Conservation (phyloP, 1,140 invertebrate species). For the Drosophila auraria region DNA sequence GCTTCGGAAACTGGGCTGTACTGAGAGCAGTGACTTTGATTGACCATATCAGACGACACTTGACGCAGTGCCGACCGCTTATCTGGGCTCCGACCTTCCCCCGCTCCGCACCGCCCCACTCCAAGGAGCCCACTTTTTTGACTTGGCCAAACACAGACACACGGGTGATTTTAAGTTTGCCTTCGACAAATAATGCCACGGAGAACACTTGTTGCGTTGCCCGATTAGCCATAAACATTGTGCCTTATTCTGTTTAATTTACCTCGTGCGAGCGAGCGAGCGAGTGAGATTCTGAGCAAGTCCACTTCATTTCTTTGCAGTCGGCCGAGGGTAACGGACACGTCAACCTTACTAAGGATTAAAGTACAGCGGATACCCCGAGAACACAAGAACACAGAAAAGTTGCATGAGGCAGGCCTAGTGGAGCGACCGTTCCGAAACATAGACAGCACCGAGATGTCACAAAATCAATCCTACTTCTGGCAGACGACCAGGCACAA, state of each 20-base stretch:
- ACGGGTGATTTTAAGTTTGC: conserved; percentile 45
- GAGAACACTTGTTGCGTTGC: conserved; percentile 59
- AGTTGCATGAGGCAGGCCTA: conserved; percentile 41
- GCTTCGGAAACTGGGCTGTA: conserved; percentile 17
- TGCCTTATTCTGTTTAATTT: conserved; percentile 20
- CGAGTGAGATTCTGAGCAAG: conserved; percentile 25
- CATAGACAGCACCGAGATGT: conserved; percentile 68
- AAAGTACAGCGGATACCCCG: conserved; percentile 5
- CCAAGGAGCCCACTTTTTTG: conserved; percentile 21
- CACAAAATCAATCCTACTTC: conserved; percentile 85
- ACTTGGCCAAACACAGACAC: conserved; percentile 48
- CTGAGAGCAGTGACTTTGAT: conserved; percentile 27
- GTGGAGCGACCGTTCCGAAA: conserved; percentile 14
- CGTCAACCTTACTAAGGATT: conserved; percentile 34
- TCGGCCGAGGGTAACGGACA: conserved; percentile 55
- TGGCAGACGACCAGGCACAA: conserved; percentile 84
- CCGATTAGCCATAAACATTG: conserved; percentile 61
- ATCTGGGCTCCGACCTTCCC: conserved; percentile 55
- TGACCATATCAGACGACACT: conserved; percentile 71
- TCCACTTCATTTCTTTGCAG: conserved; percentile 61
- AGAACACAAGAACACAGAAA: not conserved
- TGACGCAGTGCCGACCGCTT: conserved; percentile 65
- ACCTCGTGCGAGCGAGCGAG: conserved; percentile 32
- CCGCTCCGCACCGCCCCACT: not conserved
- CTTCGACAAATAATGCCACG: conserved; percentile 43